These are phyloP conservation scores for Nerophis lumbriciformis DNA, from an alignment of 2,113 vertebrate genomes.

Conservation along the genomic window DNA sequence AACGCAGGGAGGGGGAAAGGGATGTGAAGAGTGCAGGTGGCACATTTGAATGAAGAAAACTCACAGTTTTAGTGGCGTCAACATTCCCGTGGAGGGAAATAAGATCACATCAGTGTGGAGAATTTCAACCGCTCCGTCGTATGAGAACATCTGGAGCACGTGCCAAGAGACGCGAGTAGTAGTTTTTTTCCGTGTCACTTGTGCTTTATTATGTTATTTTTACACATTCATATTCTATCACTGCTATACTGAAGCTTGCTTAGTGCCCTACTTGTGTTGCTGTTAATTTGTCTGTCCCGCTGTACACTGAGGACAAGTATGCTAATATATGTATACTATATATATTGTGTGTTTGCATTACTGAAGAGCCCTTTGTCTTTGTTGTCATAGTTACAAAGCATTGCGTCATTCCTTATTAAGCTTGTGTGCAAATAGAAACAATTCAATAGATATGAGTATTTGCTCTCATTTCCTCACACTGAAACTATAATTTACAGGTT, in stretches of 20 bases:
- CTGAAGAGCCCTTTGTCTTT: neutral
- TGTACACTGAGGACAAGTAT: slow-evolving; percentile 1
- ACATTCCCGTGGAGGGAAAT: slow-evolving; percentile 20
- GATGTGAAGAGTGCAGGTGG: neutral
- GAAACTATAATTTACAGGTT: neutral
- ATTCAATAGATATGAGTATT: neutral
- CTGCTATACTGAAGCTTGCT: slow-evolving; percentile 16
- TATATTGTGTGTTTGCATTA: neutral
- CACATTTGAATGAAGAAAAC: slow-evolving; percentile 14
- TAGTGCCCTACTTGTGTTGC: slow-evolving; percentile 26
- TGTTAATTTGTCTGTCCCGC: slow-evolving; percentile 29
- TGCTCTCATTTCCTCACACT: neutral
- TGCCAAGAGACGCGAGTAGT: slow-evolving; percentile 8
- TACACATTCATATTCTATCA: slow-evolving; percentile 12
- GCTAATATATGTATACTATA: neutral
- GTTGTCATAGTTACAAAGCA: neutral
- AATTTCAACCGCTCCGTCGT: neutral
- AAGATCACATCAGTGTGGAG: neutral
- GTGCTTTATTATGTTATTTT: slow-evolving; percentile 26
- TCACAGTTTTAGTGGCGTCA: slow-evolving; percentile 20
- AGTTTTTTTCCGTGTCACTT: slow-evolving; percentile 24
- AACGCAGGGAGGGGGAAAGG: neutral
- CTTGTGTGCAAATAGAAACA: neutral
- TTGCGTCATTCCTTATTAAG: neutral
- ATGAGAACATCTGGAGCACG: slow-evolving; percentile 27